phyloP scores from a whole-genome alignment of 1,140 invertebrate genomes.

The Ruditapes philippinarum region DNA sequence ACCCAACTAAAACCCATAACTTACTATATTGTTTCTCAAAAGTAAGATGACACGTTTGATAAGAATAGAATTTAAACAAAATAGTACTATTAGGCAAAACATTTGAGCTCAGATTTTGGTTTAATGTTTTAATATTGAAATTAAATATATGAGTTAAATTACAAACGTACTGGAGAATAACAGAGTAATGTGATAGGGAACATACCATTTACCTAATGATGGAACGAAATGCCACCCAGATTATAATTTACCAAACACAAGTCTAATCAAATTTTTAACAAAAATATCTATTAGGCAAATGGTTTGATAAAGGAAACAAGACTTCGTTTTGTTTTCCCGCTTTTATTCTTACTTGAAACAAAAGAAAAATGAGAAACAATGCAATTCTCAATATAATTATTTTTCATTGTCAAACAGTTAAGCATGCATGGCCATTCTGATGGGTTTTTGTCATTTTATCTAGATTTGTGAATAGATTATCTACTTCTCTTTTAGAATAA shows the following conservation, averaged over 20 bases:
- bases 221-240: not conserved
- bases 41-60: slow-evolving; percentile 37
- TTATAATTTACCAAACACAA: not conserved
- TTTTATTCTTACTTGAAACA: too few species aligned
- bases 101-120: slow-evolving; percentile 6
- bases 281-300: not conserved
- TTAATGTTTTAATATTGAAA: slow-evolving; percentile 58
- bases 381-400: too few species aligned
- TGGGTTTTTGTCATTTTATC: too few species aligned
- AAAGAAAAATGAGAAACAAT: too few species aligned
- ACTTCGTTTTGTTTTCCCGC: too few species aligned
- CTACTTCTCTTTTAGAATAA: too few species aligned
- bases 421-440: too few species aligned
- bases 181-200: not conserved
- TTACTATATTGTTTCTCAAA: slow-evolving; percentile 46
- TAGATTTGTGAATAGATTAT: too few species aligned
- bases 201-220: not conserved
- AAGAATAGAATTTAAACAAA: not conserved
- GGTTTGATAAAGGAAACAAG: not conserved
- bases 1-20: slow-evolving; percentile 22
- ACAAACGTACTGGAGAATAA: not conserved
- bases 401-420: too few species aligned
- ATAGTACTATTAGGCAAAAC: slow-evolving; percentile 28
- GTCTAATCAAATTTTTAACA: not conserved
- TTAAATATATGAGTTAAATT: slow-evolving; percentile 42